Evolutionary conservation across 2,797 vertebrate genomes (phyloP), one percentile per base, ranked within the genome.

Genomic region (Trichosurus vulpecula): DNA sequence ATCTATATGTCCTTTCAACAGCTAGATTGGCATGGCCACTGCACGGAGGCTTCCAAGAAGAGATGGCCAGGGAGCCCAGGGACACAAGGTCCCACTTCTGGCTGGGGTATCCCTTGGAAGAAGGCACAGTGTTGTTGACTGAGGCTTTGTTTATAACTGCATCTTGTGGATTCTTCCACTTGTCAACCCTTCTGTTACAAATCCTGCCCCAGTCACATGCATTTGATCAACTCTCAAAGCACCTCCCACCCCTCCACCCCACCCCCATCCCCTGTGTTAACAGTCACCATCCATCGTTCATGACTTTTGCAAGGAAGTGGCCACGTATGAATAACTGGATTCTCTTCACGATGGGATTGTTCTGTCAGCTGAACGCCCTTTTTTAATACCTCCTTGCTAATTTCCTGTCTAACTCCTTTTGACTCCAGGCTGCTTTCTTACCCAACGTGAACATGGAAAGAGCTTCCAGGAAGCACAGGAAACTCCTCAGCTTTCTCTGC

Each of bases 291-390:
- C 54, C 52, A 95, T 90, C 95, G 91, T 54, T 93, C 47, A 52
- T 51, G 57, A 92, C 52, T 25, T 92, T 90, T 94, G 95, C 92
- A 94, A 95, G 66, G 52, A 96, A 90, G 27, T 94, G 11, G 74
- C 16, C 91, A 61, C 4, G 58, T 6, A 27, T 92, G 30, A 4
- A 27, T 55, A 91, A 41, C 16, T 54, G 54, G 13, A 54, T 91
- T 51, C 54, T 30, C 41, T 95, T 41, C 14, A 58, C n/a, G 53
- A 52, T 90, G 51, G 93, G 90, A 53, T 53, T 94, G 52, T 1
- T 90, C 54, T 91, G 52, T 81, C 89, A 3, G 30, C 61, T 91
- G 13, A 1, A 29, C 90, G 3, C 87, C 52, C 14, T 90, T 95
- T 11, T 95, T 47, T 74, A 95, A 94, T 96, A 8, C 5, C 19